phyloP scores from a whole-genome alignment of 1,140 invertebrate genomes.

The Drosophila kohkoa region DNA sequence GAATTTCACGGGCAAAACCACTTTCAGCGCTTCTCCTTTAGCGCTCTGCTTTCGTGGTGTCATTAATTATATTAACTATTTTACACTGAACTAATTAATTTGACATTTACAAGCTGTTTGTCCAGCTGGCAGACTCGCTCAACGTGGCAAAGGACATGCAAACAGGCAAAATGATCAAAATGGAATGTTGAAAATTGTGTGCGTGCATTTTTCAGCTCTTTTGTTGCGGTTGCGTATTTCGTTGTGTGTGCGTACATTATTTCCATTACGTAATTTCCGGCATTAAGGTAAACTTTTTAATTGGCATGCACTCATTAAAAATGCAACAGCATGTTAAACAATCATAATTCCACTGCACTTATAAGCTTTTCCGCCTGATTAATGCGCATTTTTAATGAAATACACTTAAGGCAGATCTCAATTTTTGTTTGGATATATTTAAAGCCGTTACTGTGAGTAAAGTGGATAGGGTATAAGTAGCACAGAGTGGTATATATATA shows the following conservation, averaged over 20 bases:
- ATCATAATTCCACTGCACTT: background rate
- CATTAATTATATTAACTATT: constrained; percentile 38
- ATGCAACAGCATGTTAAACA: constrained; percentile 20
- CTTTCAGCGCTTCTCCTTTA: background rate
- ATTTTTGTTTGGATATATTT: background rate
- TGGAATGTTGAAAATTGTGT: constrained; percentile 17
- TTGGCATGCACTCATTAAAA: constrained; percentile 45
- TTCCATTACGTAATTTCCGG: constrained; percentile 34
- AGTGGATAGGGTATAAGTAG: background rate
- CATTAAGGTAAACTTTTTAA: constrained; percentile 33
- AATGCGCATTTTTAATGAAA: constrained; percentile 13
- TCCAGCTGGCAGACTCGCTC: background rate
- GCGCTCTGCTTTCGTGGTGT: background rate
- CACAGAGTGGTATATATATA: background rate
- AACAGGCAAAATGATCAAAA: background rate
- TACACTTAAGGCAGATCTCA: background rate
- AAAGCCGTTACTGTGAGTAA: background rate
- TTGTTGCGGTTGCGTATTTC: background rate
- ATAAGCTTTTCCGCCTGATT: constrained; percentile 19
- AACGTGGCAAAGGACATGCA: background rate
- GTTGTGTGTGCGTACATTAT: constrained; percentile 1
- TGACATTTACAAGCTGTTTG: constrained; percentile 36
- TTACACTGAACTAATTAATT: constrained; percentile 37
- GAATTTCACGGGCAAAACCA: background rate
- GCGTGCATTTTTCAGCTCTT: constrained; percentile 14